phyloP scores from a whole-genome alignment of 2,888 invertebrate species.

The Tetanocera ferruginea region DNA sequence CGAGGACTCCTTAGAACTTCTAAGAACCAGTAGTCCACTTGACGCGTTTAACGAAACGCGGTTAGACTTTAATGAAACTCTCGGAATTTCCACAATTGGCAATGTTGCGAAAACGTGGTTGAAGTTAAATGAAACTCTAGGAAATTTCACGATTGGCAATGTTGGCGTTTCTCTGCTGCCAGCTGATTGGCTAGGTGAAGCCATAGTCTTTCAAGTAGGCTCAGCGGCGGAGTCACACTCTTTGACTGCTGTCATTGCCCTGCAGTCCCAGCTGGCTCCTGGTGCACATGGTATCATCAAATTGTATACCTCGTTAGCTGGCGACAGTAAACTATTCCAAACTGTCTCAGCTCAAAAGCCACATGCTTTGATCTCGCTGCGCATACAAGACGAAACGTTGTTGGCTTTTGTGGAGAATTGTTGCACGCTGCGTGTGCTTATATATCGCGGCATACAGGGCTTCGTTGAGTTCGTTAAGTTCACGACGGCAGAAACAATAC shows the following conservation, averaged over 20 bases:
- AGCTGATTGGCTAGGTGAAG: conserved; percentile 35
- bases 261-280: conserved; percentile 30
- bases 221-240: conserved; percentile 49
- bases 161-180: background rate
- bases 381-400: conserved; percentile 71
- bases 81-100: background rate
- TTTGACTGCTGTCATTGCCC: conserved; percentile 65
- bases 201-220: conserved; percentile 44
- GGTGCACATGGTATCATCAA: conserved; percentile 62
- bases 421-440: conserved; percentile 56
- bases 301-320: conserved; percentile 70
- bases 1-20: background rate
- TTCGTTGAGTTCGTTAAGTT: conserved; percentile 63
- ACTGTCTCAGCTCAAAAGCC: conserved; percentile 71
- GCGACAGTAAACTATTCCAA: conserved; percentile 71
- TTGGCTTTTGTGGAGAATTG: conserved; percentile 70
- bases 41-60: no score
- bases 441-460: conserved; percentile 67
- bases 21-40: no score
- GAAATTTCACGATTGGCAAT: background rate
- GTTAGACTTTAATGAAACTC: background rate
- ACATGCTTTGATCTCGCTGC: conserved; percentile 66
- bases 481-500: conserved; percentile 42
- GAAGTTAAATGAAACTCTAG: no score
- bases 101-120: background rate